Base-by-base conservation (phyloP, 2,113 vertebrate species). In the Pseudorectes ferrugineus region DNA sequence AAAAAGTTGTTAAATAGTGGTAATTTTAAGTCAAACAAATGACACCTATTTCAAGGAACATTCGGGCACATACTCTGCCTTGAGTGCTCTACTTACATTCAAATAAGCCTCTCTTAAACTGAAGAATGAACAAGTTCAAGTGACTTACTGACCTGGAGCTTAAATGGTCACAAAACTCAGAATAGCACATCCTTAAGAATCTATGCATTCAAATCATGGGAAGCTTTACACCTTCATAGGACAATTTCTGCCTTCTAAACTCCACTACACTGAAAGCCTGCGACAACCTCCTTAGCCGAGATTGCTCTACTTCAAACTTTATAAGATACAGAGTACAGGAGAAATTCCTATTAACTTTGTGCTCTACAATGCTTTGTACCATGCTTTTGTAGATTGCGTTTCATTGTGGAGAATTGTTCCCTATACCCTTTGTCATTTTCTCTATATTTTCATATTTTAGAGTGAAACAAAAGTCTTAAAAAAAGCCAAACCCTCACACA, bases 11-110 rank as follows among this genome's bases (percentile, higher is more conserved):
- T 58, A 57, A 87, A 65, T 31, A 61, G 81, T 20, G 4, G 45
- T 33, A 61, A 72, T 72, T 81, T 89, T 48, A 71, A 68, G 45
- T 72, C 58, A 68, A 92, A 67, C 38, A 88, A 87, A 68, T 51
- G 40, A 57, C 55, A 84, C 1, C 33, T 51, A 86, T 91, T 91
- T 92, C 80, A 89, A 74, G 73, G 43, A 88, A 81, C 88, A 75
- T 72, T 81, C 62, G 42, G 80, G 68, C 52, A 65, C 54, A 20
- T 21, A 28, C n/a, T 40, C 81, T 83, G 55, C 76, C 79, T 80
- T 22, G 35, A 74, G 75, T 29, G 29, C 21, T 85, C 78, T 79
- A 31, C 71, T 78, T 79, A 26, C 8, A 88, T 65, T 82, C 66
- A 89, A 55, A 62, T 54, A 22, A 88, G 12, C 36, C 36, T 11